These are phyloP conservation scores for Drosophila yakuba DNA, from an alignment of 1,140 invertebrate genomes.

Conservation along the genomic window DNA sequence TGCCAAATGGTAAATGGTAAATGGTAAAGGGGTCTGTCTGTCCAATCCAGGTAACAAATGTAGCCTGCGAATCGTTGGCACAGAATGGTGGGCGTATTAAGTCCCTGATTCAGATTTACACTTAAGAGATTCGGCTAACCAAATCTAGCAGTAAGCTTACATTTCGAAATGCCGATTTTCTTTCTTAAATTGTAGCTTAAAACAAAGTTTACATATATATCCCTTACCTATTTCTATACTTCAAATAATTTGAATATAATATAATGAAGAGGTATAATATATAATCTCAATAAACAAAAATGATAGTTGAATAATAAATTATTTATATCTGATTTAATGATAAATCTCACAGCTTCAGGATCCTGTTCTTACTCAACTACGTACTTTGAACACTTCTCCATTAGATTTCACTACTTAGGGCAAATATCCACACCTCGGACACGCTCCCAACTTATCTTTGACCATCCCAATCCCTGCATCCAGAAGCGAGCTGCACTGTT, in stretches of 20 bases:
- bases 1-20: slow-evolving; percentile 30
- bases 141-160: not conserved
- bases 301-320: too few relatives aligned
- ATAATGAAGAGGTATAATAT: too few relatives aligned
- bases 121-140: not conserved
- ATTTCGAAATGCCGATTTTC: too few relatives aligned
- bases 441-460: slow-evolving; percentile 19
- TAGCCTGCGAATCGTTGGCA: slow-evolving; percentile 2
- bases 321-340: not conserved
- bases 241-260: too few relatives aligned
- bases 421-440: slow-evolving; percentile 67
- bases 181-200: too few relatives aligned
- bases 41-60: slow-evolving; percentile 15
- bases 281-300: too few relatives aligned
- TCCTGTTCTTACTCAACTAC: not conserved
- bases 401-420: slow-evolving; percentile 56
- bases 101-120: not conserved
- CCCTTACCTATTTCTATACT: too few relatives aligned
- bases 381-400: not conserved
- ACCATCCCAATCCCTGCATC: not conserved
- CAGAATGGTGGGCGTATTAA: not conserved
- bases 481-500: slow-evolving; percentile 11
- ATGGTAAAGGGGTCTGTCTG: slow-evolving; percentile 41
- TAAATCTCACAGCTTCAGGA: not conserved
- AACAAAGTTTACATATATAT: too few relatives aligned